phyloP scores from a whole-genome alignment of 2,113 vertebrate genomes.

The Drymodes brunneopygia region DNA sequence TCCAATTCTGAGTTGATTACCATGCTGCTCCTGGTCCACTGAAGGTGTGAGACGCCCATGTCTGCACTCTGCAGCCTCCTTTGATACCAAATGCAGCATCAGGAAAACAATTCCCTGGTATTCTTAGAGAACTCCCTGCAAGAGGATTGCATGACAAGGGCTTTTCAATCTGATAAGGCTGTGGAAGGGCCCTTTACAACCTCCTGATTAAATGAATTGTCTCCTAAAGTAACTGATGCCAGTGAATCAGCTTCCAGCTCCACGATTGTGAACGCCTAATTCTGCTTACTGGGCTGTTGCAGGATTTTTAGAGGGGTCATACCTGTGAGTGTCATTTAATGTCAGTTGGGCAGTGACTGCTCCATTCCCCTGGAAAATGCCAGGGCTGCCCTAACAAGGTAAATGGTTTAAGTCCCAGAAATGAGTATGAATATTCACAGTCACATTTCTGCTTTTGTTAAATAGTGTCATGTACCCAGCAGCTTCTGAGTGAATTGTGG shows the following conservation, averaged over 20 bases:
- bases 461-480: neutral
- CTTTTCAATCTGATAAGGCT: neutral
- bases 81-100: neutral
- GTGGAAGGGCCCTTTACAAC: neutral
- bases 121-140: neutral
- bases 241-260: neutral
- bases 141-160: neutral
- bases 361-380: neutral
- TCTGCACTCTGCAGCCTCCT: neutral
- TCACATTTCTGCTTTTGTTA: neutral
- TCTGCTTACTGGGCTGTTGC: neutral
- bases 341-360: neutral
- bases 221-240: neutral
- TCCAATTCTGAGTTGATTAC: neutral
- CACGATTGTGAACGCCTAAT: fast-evolving
- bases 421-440: neutral
- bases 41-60: fast-evolving
- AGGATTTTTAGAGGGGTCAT: neutral
- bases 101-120: neutral
- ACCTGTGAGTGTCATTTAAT: neutral
- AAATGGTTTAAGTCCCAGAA: neutral
- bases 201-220: neutral
- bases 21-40: neutral
- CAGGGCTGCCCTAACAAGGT: neutral
- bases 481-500: neutral